Base-by-base conservation (phyloP, 2,888 invertebrate genomes). In the Eristalinus aeneus region DNA sequence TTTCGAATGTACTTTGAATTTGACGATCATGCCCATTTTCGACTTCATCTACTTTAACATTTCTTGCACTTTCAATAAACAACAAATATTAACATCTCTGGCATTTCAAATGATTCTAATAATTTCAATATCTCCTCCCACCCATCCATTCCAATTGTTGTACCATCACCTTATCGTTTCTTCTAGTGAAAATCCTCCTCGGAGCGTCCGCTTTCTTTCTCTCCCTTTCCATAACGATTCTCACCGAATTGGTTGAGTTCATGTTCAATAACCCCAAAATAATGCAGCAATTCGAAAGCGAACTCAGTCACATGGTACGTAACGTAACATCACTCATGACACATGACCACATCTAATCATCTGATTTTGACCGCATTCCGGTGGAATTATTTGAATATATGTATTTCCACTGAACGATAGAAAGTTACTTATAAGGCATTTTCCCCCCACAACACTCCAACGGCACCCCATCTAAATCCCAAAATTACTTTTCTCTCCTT, bases 151-250 rank as follows among this genome's bases (percentile, higher is more conserved):
- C 32, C 46, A 63, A 54, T 22, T 23, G 54, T 54, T n/a, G 23
- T 23, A 22, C 61, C 20, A 64, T 58, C 36, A 12, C 74, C 46
- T 46, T 74, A 74, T 67, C 46, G 65, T 63, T 27, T 65, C 34
- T 73, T 82, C 67, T 78, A 86, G 86, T 71, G 69, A 82, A 63
- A 86, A 56, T 92, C 88, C 89, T 92, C 89, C 90, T 92, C 85
- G 92, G 91, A 64, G 92, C 92, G 87, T 92, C 92, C 16, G 91
- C 92, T 88, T 90, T 91, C 83, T 92, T 92, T 90, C 89, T 92
- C 60, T 92, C 92, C 84, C 90, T 92, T 90, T 92, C 92, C 65
- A 77, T 92, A 84, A 91, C 89, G 89, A 92, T 92, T 88, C 90
- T 92, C 88, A 92, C 89, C 83, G 92, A 92, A 89, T 90, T 92